Evolutionary conservation across 2,113 vertebrate species (phyloP).

Genomic region (Eurypyga helias): DNA sequence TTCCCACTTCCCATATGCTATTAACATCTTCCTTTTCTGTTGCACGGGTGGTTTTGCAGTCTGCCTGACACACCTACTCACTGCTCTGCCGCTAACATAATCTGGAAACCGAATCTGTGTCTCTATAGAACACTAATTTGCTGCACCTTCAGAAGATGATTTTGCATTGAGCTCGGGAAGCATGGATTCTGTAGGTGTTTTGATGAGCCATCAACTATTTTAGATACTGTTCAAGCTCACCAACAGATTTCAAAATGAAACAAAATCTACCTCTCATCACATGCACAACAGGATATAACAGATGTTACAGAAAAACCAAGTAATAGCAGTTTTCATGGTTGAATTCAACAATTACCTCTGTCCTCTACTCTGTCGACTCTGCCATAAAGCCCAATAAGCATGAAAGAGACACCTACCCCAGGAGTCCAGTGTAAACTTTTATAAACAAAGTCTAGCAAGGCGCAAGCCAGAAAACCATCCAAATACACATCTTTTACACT

Average conservation of each 20-base stretch:
- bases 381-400: slow-evolving; percentile 14
- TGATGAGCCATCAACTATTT: slow-evolving; percentile 52
- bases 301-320: slow-evolving; percentile 43
- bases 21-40: background rate
- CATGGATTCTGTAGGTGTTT: background rate
- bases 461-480: background rate
- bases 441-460: background rate
- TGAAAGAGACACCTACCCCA: background rate
- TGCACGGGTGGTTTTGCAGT: background rate
- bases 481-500: background rate
- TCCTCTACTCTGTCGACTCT: background rate
- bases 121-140: background rate
- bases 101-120: background rate
- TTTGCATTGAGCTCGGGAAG: background rate
- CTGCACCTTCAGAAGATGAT: background rate
- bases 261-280: slow-evolving; percentile 56
- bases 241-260: slow-evolving; percentile 52
- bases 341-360: slow-evolving; percentile 41
- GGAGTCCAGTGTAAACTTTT: background rate
- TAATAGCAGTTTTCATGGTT: slow-evolving; percentile 56
- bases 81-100: background rate
- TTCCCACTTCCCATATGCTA: background rate
- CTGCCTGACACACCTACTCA: background rate
- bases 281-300: slow-evolving; percentile 60
- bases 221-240: slow-evolving; percentile 25